These are phyloP conservation scores for Papilio polytes DNA, from an alignment of 1,140 invertebrate genomes.

Conservation along the genomic window DNA sequence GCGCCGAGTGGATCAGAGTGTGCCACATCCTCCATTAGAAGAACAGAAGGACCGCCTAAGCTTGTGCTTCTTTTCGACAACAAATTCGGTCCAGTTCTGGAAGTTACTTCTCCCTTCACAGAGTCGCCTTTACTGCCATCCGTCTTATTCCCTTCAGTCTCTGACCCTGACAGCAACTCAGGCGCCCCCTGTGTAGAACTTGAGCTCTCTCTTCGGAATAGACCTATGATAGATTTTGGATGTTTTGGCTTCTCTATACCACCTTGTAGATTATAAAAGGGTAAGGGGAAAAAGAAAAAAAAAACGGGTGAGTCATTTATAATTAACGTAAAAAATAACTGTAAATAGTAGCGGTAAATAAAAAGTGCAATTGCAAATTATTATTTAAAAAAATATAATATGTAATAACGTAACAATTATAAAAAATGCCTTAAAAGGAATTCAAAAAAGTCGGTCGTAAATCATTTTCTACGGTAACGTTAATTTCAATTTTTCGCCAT, in stretches of 20 bases:
- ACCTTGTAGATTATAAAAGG: constrained; percentile 78
- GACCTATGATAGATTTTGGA: constrained; percentile 89
- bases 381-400: neutral
- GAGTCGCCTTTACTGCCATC: constrained; percentile 65
- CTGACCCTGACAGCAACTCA: constrained; percentile 72
- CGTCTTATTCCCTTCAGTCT: constrained; percentile 83
- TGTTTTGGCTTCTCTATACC: constrained; percentile 89
- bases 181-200: constrained; percentile 83
- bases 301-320: constrained; percentile 55
- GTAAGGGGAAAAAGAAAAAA: constrained; percentile 67
- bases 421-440: neutral
- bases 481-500: neutral
- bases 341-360: constrained; percentile 29
- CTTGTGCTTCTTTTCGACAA: constrained; percentile 78
- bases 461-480: neutral
- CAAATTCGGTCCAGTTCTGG: constrained; percentile 64
- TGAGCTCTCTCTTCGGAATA: constrained; percentile 87
- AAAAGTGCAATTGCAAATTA: constrained; percentile 8
- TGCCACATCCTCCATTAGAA: constrained; percentile 84
- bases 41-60: constrained; percentile 79
- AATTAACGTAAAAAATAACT: constrained; percentile 35
- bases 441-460: neutral
- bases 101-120: constrained; percentile 56
- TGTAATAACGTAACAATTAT: neutral
- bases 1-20: constrained; percentile 84